These are phyloP conservation scores for Agonum fuliginosum DNA, from an alignment of 2,888 invertebrate species.

Conservation along the genomic window DNA sequence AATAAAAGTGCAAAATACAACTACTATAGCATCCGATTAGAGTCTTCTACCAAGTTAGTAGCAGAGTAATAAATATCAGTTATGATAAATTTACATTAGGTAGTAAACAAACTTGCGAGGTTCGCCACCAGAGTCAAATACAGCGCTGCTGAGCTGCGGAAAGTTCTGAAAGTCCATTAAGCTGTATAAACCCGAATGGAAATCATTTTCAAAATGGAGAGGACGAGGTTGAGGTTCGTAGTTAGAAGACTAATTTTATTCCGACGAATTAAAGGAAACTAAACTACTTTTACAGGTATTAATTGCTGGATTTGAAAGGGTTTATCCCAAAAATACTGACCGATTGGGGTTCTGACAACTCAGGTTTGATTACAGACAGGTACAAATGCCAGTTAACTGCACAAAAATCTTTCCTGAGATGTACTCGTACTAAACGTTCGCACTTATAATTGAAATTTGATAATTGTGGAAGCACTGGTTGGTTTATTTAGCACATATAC, in stretches of 20 bases:
- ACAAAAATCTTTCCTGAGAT: too few species aligned
- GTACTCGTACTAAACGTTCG: too few species aligned
- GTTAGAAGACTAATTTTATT: constrained; percentile 18
- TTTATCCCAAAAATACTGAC: too few species aligned
- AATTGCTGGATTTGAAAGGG: too few species aligned
- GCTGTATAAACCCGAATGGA: constrained; percentile 33
- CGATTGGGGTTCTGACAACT: too few species aligned
- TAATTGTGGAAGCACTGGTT: too few species aligned
- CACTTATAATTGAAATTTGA: too few species aligned
- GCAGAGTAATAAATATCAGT: constrained; percentile 29
- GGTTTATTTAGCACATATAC: too few species aligned
- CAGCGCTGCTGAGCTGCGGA: not conserved
- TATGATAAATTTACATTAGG: constrained; percentile 26
- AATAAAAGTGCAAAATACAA: constrained; percentile 12
- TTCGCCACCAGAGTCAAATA: not conserved
- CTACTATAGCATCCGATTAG: constrained; percentile 1
- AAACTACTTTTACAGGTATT: constrained; percentile 10
- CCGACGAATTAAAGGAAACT: constrained; percentile 37
- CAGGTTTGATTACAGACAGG: too few species aligned
- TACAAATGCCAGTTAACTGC: too few species aligned
- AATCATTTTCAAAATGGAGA: constrained; percentile 24
- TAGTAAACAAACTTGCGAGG: constrained; percentile 2
- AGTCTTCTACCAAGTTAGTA: not conserved
- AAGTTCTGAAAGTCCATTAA: constrained; percentile 27
- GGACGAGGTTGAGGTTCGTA: too few species aligned